Evolutionary conservation across 2,113 vertebrate species (phyloP).

Genomic region (Thamnaconus septentrionalis): DNA sequence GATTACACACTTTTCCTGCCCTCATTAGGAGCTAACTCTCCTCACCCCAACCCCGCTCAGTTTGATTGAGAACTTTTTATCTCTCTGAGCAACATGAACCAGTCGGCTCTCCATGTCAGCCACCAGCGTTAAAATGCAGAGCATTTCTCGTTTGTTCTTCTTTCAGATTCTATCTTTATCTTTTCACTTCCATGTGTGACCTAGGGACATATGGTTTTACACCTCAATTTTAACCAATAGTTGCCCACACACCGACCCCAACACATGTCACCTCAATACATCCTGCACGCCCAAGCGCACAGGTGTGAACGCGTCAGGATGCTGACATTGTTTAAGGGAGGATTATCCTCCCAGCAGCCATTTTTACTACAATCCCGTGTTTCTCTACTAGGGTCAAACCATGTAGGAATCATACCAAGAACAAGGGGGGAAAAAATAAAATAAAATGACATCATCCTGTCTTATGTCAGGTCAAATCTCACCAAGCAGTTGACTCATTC

Average conservation of each 20-base stretch:
- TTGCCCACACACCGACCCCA: constrained; percentile 13
- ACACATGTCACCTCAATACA: constrained; percentile 5
- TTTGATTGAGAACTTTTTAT: too few relatives aligned
- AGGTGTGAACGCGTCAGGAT: constrained; percentile 30
- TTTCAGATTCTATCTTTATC: constrained; percentile 40
- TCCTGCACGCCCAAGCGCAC: constrained; percentile 2
- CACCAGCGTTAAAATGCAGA: too few relatives aligned
- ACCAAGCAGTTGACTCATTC: constrained; percentile 7
- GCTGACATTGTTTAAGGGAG: constrained; percentile 14
- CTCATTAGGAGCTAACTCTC: too few relatives aligned
- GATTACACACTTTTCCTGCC: too few relatives aligned
- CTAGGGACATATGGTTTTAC: constrained; percentile 11
- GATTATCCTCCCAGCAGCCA: constrained; percentile 34
- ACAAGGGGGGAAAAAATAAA: constrained; percentile 1
- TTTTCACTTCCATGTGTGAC: constrained; percentile 45
- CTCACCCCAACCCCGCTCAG: too few relatives aligned
- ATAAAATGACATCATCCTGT: constrained; percentile 55
- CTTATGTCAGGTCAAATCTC: constrained; percentile 32
- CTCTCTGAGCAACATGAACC: too few relatives aligned
- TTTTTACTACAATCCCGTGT: constrained; percentile 32
- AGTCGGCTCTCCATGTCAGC: too few relatives aligned
- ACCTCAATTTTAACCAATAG: not conserved
- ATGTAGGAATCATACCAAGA: constrained; percentile 29
- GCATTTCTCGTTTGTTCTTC: too few relatives aligned
- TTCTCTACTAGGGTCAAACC: constrained; percentile 9